Base-by-base conservation (phyloP, 64 coral and sea anemone species). In the Catalaphyllia jardinei region DNA sequence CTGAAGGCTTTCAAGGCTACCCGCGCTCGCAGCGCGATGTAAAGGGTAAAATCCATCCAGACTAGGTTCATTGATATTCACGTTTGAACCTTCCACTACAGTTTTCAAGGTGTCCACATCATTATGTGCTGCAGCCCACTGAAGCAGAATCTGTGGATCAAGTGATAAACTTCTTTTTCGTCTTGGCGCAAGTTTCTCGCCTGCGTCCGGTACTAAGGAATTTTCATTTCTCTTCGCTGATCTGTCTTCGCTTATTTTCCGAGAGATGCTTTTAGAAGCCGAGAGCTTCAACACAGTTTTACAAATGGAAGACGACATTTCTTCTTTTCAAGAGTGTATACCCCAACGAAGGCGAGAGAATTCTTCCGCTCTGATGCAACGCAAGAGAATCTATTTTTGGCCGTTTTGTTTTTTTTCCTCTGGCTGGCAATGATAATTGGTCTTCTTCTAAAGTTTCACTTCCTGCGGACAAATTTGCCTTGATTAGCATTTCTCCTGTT, bases 11-110 rank as follows among this genome's bases (percentile, higher is more conserved):
- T 97, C 91, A 38, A 97, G 72, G 19, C 88, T 97, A 9, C 91
- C 95, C 24, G 95, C 78, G 0, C 88, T 91, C 6, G 95, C 95
- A 3, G 95, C 95, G 18, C 95, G 87, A 67, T 97, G 95, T 19
- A 97, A 79, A 9, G 91, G 91, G 50, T 88, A 93, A 79, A 97
- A 87, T 9, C 95, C 95, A 49, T 97, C 95, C 30, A 90, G 62
- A 16, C 91, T 88, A 2, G 82, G 81, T 55, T 88, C 42, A n/a
- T 97, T 97, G 6, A 97, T 30, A 20, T 87, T 63, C 1, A 94
- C 88, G n/a, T 80, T 79, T 13, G 52, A 78, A 19, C 72, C 35
- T 62, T 97, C 95, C 2, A 97, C 76, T 28, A 97, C 69, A 54
- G 46, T 85, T 25, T 87, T 78, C 1, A 93, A 88, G 1, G 92